A percentile compares a stretch with the other conserved stretches of the same genome.
These are phyloP conservation scores for Metallyticus violacea DNA, from an alignment of 2,888 invertebrate species.

Conservation along the genomic window DNA sequence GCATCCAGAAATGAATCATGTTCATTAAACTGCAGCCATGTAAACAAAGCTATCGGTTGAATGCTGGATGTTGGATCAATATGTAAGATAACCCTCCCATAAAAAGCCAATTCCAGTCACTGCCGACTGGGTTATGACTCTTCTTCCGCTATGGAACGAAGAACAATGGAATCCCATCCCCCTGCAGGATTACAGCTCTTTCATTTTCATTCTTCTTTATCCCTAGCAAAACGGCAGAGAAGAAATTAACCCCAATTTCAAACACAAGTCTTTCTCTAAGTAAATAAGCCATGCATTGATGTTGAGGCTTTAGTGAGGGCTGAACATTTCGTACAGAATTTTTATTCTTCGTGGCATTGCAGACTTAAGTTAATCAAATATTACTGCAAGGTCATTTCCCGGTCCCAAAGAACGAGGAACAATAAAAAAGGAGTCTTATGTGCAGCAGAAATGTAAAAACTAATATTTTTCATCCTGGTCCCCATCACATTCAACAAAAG, in stretches of 20 bases:
- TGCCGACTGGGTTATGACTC: neutral
- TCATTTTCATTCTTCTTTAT: neutral
- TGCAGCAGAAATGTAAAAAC: no score
- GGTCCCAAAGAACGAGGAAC: no score
- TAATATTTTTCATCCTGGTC: no score
- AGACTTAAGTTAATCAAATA: no score
- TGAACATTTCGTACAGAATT: neutral
- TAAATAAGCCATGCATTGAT: neutral
- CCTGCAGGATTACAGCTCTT: no score
- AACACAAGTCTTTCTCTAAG: neutral
- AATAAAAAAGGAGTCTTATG: no score
- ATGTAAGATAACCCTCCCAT: neutral
- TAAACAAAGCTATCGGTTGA: neutral
- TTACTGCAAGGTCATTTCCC: no score
- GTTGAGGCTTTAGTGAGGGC: neutral
- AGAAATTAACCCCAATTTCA: neutral
- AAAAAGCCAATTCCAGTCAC: neutral
- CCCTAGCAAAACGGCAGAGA: neutral
- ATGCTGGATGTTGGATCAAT: neutral
- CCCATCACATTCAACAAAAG: no score
- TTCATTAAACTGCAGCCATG: neutral
- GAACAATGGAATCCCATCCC: neutral
- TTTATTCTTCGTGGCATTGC: neutral
- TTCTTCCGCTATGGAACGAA: neutral
- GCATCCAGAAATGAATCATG: neutral